phyloP scores from a whole-genome alignment of 2,113 vertebrate genomes.

The Actinemys pallida region DNA sequence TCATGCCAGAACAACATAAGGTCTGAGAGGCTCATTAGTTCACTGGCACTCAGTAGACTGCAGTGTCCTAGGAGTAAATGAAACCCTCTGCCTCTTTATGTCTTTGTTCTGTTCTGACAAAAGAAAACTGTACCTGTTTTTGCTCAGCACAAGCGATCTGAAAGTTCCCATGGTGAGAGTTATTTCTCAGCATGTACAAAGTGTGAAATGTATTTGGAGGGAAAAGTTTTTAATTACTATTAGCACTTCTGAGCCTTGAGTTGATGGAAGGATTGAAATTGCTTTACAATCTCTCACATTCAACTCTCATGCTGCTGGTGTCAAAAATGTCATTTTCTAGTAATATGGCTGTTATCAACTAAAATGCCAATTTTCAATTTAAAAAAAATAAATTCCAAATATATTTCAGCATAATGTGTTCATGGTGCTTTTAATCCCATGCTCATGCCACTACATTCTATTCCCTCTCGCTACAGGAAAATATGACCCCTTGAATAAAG shows the following conservation, averaged over 20 bases:
- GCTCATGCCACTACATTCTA: neutral
- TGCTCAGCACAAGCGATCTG: slow-evolving; percentile 73
- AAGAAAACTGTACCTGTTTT: slow-evolving; percentile 80
- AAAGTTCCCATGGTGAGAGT: slow-evolving; percentile 63
- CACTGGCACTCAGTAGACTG: slow-evolving; percentile 77
- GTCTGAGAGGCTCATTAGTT: slow-evolving; percentile 86
- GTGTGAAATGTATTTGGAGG: slow-evolving; percentile 65
- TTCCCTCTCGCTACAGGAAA: neutral
- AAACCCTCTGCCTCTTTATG: slow-evolving; percentile 80
- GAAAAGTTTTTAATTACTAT: slow-evolving; percentile 76
- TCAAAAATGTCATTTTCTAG: slow-evolving; percentile 45
- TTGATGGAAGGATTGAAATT: slow-evolving; percentile 59
- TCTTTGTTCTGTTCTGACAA: slow-evolving; percentile 80
- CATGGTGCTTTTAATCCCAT: neutral
- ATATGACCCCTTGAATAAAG: neutral
- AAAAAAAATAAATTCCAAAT: neutral
- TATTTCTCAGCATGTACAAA: slow-evolving; percentile 63
- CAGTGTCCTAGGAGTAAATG: slow-evolving; percentile 79
- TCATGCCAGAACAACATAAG: slow-evolving; percentile 83
- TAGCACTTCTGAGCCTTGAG: slow-evolving; percentile 68
- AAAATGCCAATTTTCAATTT: neutral
- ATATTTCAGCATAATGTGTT: neutral
- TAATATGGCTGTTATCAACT: neutral
- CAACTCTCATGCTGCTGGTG: slow-evolving; percentile 41
- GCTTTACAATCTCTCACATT: slow-evolving; percentile 32